These are phyloP conservation scores for Aphelocoma coerulescens DNA, from an alignment of 2,113 vertebrate genomes.

Conservation along the genomic window DNA sequence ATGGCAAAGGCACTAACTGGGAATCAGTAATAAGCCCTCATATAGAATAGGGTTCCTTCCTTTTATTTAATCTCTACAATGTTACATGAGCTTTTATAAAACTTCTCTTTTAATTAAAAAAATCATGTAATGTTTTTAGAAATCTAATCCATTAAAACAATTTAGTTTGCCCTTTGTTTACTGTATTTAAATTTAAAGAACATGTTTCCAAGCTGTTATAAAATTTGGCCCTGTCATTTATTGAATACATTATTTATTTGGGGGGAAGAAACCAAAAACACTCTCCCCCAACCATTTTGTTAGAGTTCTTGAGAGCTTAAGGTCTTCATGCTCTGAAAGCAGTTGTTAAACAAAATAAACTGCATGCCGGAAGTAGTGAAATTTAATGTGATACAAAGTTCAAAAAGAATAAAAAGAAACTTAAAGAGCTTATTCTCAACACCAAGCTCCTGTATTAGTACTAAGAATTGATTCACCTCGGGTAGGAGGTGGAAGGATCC, in stretches of 20 bases:
- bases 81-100: not conserved
- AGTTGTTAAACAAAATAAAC: constrained; percentile 3
- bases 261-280: not conserved
- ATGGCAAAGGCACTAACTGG: not conserved
- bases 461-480: not conserved
- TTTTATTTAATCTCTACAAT: not conserved
- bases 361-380: not conserved
- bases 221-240: not conserved
- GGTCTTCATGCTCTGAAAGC: not conserved
- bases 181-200: not conserved
- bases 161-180: not conserved
- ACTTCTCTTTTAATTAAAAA: not conserved
- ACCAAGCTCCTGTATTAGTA: not conserved
- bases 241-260: not conserved
- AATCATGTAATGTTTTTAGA: not conserved
- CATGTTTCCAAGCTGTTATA: not conserved
- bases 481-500: not conserved
- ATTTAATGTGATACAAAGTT: not conserved
- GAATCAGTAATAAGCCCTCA: not conserved
- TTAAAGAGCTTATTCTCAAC: not conserved
- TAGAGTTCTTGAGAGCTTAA: not conserved
- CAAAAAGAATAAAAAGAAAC: not conserved
- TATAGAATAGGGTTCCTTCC: not conserved
- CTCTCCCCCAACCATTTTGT: not conserved
- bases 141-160: not conserved